Conservation (phyloP, 2,113 vertebrate genomes). For the Podilymbus podiceps region DNA sequence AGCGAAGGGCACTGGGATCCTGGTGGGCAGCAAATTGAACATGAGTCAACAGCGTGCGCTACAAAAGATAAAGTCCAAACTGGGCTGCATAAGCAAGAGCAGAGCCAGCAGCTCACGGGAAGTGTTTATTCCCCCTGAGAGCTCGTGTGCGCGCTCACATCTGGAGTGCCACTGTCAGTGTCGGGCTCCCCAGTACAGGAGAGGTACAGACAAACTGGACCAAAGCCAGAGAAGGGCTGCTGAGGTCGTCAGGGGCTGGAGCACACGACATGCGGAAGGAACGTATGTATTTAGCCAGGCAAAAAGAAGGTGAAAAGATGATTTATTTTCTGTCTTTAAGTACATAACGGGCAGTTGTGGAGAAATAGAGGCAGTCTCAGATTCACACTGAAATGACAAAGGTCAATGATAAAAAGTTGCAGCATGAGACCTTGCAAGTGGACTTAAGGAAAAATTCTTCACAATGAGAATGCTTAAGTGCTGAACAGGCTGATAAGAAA, state of each 20-base stretch:
- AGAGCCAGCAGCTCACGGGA: accelerated
- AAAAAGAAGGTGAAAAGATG: not conserved
- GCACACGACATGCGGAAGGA: not conserved
- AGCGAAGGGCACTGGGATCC: not conserved
- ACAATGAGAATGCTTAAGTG: not conserved
- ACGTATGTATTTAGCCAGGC: not conserved
- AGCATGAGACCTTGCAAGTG: not conserved
- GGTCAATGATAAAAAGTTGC: not conserved
- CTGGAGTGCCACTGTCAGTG: not conserved
- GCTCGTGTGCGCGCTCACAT: not conserved
- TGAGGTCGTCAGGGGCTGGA: not conserved
- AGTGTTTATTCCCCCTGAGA: not conserved
- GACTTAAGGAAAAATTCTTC: not conserved
- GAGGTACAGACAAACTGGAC: not conserved
- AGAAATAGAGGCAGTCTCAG: not conserved
- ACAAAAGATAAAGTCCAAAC: not conserved
- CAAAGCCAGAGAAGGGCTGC: not conserved
- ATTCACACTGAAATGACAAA: not conserved
- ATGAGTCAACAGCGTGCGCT: not conserved
- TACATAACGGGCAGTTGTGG: accelerated
- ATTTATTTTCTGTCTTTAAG: not conserved
- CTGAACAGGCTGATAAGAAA: not conserved
- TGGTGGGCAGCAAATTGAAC: not conserved
- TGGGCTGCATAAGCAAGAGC: not conserved
- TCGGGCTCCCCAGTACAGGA: not conserved